A percentile compares a stretch with the other conserved stretches of the same genome.
Evolutionary conservation across 2,113 vertebrate genomes (phyloP).

Genomic region (Acanthisitta chloris): DNA sequence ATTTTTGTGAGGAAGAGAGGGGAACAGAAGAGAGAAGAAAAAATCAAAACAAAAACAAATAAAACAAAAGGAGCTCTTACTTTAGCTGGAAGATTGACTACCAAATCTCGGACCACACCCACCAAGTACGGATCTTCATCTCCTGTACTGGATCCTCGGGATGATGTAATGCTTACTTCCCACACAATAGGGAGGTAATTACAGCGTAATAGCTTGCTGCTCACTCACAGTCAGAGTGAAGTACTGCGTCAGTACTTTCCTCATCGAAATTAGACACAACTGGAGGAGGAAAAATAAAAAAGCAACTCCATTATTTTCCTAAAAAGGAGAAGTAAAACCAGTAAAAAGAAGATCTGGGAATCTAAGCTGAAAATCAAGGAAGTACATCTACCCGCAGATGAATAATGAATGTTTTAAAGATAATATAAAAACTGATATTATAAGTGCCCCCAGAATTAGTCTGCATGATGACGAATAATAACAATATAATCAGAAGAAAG

Average conservation of each 20-base stretch:
- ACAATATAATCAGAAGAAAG: not conserved
- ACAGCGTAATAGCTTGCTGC: not conserved
- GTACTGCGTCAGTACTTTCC: not conserved
- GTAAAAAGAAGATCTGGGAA: conserved; percentile 48
- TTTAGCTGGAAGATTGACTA: not conserved
- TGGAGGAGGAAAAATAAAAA: not conserved
- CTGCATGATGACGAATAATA: not conserved
- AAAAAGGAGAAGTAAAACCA: conserved; percentile 66
- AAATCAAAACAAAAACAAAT: not conserved
- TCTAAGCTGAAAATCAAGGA: conserved; percentile 45
- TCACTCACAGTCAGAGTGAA: not conserved
- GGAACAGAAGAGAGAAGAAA: not conserved
- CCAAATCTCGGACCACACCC: not conserved
- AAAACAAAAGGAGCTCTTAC: not conserved
- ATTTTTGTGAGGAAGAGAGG: not conserved
- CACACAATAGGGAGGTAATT: not conserved
- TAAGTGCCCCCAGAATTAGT: not conserved
- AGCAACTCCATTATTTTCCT: not conserved
- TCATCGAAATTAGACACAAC: not conserved
- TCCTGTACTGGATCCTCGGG: not conserved
- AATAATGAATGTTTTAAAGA: not conserved
- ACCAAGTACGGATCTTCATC: not conserved
- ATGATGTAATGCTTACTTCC: conserved; percentile 22
- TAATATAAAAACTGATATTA: not conserved
- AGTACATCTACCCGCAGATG: conserved; percentile 4